Evolutionary conservation across 2,113 vertebrate genomes (phyloP).

Genomic region (Toxotes chatareus): DNA sequence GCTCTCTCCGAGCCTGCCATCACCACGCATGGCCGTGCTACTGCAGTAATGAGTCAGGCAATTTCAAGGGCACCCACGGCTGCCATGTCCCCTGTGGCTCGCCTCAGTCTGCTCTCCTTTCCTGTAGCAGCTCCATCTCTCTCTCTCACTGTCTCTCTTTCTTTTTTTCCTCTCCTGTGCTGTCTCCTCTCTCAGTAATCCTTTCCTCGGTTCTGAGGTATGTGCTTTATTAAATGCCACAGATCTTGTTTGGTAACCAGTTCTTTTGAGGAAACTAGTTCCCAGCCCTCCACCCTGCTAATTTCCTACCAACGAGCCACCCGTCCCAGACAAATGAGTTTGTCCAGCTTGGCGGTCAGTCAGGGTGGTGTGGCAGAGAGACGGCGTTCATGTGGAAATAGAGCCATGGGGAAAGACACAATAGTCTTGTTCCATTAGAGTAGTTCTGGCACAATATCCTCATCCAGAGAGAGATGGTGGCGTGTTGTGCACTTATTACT

Average conservation of each 20-base stretch:
- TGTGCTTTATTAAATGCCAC: slow-evolving; percentile 52
- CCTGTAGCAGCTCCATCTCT: slow-evolving; percentile 42
- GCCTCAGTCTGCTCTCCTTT: slow-evolving; percentile 60
- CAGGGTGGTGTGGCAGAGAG: slow-evolving; percentile 45
- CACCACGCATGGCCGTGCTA: slow-evolving; percentile 71
- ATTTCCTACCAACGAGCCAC: slow-evolving; percentile 8
- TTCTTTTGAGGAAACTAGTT: slow-evolving; percentile 28
- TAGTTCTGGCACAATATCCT: slow-evolving; percentile 50
- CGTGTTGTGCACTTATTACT: slow-evolving; percentile 43
- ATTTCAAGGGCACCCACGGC: slow-evolving; percentile 82
- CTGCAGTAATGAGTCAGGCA: slow-evolving; percentile 83
- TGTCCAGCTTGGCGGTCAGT: slow-evolving; percentile 49
- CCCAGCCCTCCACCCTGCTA: slow-evolving; percentile 12
- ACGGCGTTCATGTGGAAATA: slow-evolving; percentile 53
- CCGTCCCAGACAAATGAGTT: slow-evolving; percentile 41
- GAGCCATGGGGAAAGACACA: slow-evolving; percentile 64
- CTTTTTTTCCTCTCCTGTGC: neutral
- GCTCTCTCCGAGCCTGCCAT: slow-evolving; percentile 57
- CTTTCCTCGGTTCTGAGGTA: slow-evolving; percentile 32
- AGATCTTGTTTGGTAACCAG: slow-evolving; percentile 29
- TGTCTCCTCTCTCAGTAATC: slow-evolving; percentile 4
- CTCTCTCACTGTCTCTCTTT: slow-evolving; percentile 15
- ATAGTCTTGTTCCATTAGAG: slow-evolving; percentile 65
- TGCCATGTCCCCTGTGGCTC: slow-evolving; percentile 73
- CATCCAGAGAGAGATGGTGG: slow-evolving; percentile 45